Percentiles rank a stretch among this genome's conserved stretches.
phyloP scores from a whole-genome alignment of 1,140 invertebrate genomes.

The Bombyx mori region ASM3026992v2 NC_085107.1:10782501-10783000 shows the following conservation, averaged over 20 bases:
- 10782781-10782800: not conserved
- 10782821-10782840: not conserved
- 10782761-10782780: too few relatives aligned
- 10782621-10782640: slow-evolving; percentile 12
- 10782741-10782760: too few relatives aligned
- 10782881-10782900: not conserved
- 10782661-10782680: slow-evolving; percentile 20
- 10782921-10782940: too few relatives aligned
- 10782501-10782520: slow-evolving; percentile 25
- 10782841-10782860: not conserved
- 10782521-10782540: slow-evolving; percentile 31
- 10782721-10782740: too few relatives aligned
- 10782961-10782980: not conserved
- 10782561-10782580: slow-evolving; percentile 11
- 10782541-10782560: slow-evolving; percentile 24
- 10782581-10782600: slow-evolving; percentile 27
- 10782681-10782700: slow-evolving; percentile 21
- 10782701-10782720: slow-evolving; percentile 20
- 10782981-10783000: not conserved
- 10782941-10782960: not conserved
- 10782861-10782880: not conserved
- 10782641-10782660: slow-evolving; percentile 13
- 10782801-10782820: not conserved
- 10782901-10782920: too few relatives aligned
- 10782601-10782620: slow-evolving; percentile 19